Base-by-base conservation (phyloP, 2,888 invertebrate species). In the Pecten maximus region DNA sequence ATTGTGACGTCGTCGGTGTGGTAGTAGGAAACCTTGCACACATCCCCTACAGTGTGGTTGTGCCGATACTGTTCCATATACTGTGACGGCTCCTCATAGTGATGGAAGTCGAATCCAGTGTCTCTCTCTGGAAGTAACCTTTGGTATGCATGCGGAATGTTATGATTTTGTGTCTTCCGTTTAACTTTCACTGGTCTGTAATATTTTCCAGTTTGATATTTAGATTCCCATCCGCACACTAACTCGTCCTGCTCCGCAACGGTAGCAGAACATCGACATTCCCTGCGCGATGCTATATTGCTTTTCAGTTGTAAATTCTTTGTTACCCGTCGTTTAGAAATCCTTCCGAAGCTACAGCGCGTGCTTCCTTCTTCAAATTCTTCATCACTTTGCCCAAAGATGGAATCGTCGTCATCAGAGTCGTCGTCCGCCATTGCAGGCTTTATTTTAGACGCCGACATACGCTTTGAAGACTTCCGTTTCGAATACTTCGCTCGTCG, bases 121-220 rank as follows among this genome's bases (percentile, higher is more conserved):
- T 74, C 74, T 35, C 74, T 28, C 35, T 74, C 74, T 35, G 74
- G 74, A 74, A 74, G 74, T 74, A 74, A 12, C 28, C 74, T 28
- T 74, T 74, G 74, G 74, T 74, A 74, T 6, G 74, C 74, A 74
- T 74, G 74, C 74, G 74, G 74, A 74, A 74, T 74, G 28, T 74
- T 74, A 74, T 74, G 74, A 35, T 74, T 74, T 35, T 74, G 74
- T 74, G 74, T 74, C 74, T 74, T 74, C 35, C 74, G 74, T 35
- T 74, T 74, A 12, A 74, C 74, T 74, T 74, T 74, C 15, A 74
- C 74, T 0, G 74, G 74, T 74, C 74, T 74, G 74, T 74, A 74
- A 35, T 74, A 74, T 74, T 74, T 74, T 16, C 74, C 74, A 12
- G 74, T 74, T 74, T 74, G 74, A 12, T 74, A 74, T 74, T 74